phyloP scores from a whole-genome alignment of 2,113 vertebrate species.

The Myxocyprinus asiaticus region DNA sequence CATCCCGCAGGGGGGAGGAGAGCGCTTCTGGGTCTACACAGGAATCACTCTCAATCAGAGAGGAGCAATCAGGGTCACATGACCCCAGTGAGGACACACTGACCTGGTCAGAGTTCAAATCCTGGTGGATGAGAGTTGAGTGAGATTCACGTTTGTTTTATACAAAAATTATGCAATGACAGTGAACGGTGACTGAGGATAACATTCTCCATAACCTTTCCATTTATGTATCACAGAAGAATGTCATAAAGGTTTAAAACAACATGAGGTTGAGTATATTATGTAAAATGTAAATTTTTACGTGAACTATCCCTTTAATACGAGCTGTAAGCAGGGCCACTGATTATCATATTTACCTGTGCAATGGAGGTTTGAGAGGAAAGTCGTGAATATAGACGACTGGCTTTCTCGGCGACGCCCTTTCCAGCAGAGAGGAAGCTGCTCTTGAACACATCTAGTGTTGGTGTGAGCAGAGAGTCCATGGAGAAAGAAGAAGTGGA shows the following conservation, averaged over 20 bases:
- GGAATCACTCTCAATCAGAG: constrained; percentile 84
- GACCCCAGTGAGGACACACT: constrained; percentile 92
- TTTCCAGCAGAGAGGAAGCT: constrained; percentile 95
- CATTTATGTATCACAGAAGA: no score
- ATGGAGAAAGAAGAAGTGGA: constrained; percentile 89
- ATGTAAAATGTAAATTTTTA: no score
- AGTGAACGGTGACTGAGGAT: no score
- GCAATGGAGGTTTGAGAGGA: constrained; percentile 85
- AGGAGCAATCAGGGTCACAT: constrained; percentile 89
- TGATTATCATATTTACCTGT: constrained; percentile 73
- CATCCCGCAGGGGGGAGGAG: constrained; percentile 80
- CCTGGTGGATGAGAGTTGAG: constrained; percentile 70
- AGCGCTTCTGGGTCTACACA: constrained; percentile 83
- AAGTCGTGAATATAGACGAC: constrained; percentile 92
- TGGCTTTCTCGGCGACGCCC: constrained; percentile 96
- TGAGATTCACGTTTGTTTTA: no score
- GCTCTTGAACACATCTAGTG: constrained; percentile 89
- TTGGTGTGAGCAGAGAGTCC: constrained; percentile 89
- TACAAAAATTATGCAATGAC: no score
- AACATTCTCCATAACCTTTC: no score
- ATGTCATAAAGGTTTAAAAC: no score
- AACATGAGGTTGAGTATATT: no score
- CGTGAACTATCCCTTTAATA: no score
- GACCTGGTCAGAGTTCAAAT: constrained; percentile 87
- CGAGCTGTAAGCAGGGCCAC: no score